Base-by-base conservation (phyloP, 2,888 invertebrate genomes). In the Buathra laborator region DNA sequence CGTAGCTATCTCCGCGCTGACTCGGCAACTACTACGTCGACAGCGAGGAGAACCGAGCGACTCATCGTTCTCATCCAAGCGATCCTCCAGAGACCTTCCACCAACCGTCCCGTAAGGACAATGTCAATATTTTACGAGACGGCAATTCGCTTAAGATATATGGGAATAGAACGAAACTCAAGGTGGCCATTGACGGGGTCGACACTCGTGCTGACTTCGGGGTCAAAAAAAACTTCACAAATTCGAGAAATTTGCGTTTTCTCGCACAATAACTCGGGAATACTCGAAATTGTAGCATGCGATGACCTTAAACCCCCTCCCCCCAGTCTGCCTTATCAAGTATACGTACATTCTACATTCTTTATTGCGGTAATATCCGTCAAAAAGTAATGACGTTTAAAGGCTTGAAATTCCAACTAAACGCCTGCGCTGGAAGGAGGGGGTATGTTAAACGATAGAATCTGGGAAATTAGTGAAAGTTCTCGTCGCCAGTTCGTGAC, bases 71-170 rank as follows among this genome's bases (percentile, higher is more conserved):
- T 81, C 62, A 71, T 64, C 37, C 71, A 19, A 62, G 43, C 78
- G 71, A 86, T 78, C 77, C 71, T 79, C 29, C 67, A 44, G 74
- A 84, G 32, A 81, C 67, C 84, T 83, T 79, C 68, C 66, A 75
- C 44, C 72, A 83, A 16, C 77, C 72, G 86, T 85, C 78, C 71
- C 66, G 75, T 74, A 83, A 88, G 89, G 75, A 87, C 87, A 90
- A 80, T 88, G 92, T 91, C 90, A 91, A 91, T 91, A 90, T 91
- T 91, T 89, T 88, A 90, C 70, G 87, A 86, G 89, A 86, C 87
- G 79, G 64, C 83, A 87, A 88, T 90, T 88, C 86, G 80, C 83
- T 82, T 83, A 83, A 86, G 85, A 87, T 75, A 75, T 48, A 51
- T 51, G 32, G 51, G 48, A 66, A 81, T 24, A 5, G 10, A 64